Evolutionary conservation across 2,113 vertebrate genomes (phyloP).

Genomic region (Ailurus styani): DNA sequence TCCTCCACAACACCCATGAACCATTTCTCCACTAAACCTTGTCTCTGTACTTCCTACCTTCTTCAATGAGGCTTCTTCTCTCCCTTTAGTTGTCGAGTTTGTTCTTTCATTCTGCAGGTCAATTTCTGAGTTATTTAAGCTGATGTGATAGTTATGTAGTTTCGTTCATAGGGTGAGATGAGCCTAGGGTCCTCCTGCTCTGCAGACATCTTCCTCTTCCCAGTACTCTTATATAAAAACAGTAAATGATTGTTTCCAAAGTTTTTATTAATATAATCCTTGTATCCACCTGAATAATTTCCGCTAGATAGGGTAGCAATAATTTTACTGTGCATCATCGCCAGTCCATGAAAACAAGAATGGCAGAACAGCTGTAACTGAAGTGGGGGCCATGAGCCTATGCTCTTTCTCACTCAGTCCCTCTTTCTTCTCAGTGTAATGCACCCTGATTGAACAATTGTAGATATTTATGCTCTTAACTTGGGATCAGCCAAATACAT

Average conservation of each 20-base stretch:
- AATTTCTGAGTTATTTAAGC: not conserved
- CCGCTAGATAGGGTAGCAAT: not conserved
- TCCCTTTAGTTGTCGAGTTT: not conserved
- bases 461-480: too few species aligned
- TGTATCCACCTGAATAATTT: not conserved
- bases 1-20: not conserved
- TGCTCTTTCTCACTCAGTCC: not conserved
- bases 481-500: too few species aligned
- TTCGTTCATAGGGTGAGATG: not conserved
- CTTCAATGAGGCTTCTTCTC: not conserved
- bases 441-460: too few species aligned
- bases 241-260: not conserved
- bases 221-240: not conserved
- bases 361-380: not conserved
- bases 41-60: not conserved
- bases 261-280: not conserved
- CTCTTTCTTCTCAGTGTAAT: not conserved
- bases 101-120: not conserved
- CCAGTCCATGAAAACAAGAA: not conserved
- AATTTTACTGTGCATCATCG: not conserved
- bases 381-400: not conserved
- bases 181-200: not conserved
- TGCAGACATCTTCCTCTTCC: not conserved
- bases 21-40: not conserved
- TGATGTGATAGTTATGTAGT: not conserved